These are phyloP conservation scores for Ameiurus melas DNA, from an alignment of 2,113 vertebrate genomes.

Conservation along the genomic window DNA sequence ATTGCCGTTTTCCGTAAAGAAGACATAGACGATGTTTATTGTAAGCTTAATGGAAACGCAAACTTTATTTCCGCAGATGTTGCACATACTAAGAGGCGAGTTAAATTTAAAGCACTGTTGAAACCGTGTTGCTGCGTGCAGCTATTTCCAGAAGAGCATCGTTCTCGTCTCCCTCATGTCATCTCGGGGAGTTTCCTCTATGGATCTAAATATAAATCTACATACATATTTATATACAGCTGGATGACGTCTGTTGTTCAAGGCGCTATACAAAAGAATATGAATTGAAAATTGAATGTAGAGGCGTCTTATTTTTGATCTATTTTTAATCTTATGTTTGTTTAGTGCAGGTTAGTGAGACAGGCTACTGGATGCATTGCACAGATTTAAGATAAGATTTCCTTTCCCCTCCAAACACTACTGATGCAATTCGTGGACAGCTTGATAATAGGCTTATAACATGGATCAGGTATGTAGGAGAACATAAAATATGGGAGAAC, in stretches of 20 bases:
- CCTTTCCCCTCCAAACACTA: neutral
- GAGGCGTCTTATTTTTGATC: neutral
- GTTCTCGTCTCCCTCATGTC: neutral
- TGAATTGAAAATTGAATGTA: neutral
- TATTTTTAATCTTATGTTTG: neutral
- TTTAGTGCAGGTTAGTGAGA: neutral
- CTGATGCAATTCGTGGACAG: neutral
- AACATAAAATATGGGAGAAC: neutral
- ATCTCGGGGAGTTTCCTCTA: neutral
- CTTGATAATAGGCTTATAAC: neutral
- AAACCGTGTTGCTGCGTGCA: neutral
- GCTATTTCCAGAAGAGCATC: neutral
- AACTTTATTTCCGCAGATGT: neutral
- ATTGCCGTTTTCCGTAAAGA: neutral
- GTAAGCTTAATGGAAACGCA: neutral
- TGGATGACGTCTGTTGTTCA: neutral
- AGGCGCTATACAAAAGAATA: too few species aligned
- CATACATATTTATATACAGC: neutral
- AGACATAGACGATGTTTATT: too few species aligned
- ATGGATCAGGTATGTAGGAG: neutral
- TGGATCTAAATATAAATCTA: neutral
- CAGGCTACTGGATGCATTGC: neutral
- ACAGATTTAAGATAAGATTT: neutral
- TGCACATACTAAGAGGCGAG: neutral
- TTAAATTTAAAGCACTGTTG: neutral